Evolutionary conservation across 2,888 invertebrate genomes (phyloP).

Genomic region (Beris chalybata): DNA sequence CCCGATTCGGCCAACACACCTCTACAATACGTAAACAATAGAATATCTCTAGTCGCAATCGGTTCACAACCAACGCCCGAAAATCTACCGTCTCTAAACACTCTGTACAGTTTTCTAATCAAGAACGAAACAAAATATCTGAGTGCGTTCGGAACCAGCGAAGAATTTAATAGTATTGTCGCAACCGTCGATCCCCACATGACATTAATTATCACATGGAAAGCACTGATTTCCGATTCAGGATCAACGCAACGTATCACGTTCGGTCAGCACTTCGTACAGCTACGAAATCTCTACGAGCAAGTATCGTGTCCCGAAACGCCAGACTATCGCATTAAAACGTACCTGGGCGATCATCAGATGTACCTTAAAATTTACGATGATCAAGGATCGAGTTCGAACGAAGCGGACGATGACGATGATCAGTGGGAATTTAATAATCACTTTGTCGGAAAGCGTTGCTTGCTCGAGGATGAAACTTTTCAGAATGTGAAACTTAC

Average conservation of each 20-base stretch:
- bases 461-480: constrained; percentile 52
- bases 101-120: constrained; percentile 51
- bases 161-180: constrained; percentile 54
- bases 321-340: constrained; percentile 42
- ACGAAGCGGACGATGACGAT: constrained; percentile 46
- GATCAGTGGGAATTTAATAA: constrained; percentile 54
- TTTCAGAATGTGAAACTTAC: constrained; percentile 38
- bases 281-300: constrained; percentile 53
- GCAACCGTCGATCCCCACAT: constrained; percentile 50
- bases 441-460: constrained; percentile 51
- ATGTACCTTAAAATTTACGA: constrained; percentile 43
- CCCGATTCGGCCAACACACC: constrained; percentile 21
- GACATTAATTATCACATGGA: constrained; percentile 52
- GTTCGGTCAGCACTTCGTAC: constrained; percentile 52
- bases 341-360: constrained; percentile 42
- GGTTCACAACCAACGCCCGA: constrained; percentile 1
- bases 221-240: constrained; percentile 47
- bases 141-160: constrained; percentile 47
- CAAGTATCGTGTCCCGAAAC: constrained; percentile 48
- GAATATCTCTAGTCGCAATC: constrained; percentile 46
- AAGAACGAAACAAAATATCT: constrained; percentile 55
- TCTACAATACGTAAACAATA: constrained; percentile 39
- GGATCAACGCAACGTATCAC: constrained; percentile 46
- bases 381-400: constrained; percentile 32
- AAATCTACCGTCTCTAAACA: constrained; percentile 46